Evolutionary conservation across 2,113 vertebrate species (phyloP).

Genomic region (Onychostruthus taczanowskii): DNA sequence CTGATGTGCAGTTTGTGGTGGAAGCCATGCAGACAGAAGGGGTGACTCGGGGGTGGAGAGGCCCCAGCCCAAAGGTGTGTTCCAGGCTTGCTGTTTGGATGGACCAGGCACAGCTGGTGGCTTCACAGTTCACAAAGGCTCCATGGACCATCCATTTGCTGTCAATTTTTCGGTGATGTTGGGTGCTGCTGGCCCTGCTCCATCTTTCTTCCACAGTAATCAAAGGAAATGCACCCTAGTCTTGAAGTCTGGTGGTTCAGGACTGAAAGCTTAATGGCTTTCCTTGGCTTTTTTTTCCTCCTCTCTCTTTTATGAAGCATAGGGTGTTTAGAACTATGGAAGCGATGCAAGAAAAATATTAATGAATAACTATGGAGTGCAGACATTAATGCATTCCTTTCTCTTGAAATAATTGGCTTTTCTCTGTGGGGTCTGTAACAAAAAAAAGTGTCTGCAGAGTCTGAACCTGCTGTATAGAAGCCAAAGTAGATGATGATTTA

Average conservation of each 20-base stretch:
- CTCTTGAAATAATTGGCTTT: slow-evolving; percentile 58
- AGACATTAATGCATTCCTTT: slow-evolving; percentile 57
- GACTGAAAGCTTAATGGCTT: neutral
- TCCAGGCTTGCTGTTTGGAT: neutral
- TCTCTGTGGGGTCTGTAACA: slow-evolving; percentile 19
- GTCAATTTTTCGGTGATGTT: neutral
- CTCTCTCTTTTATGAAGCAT: neutral
- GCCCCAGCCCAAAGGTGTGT: neutral
- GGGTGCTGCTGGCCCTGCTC: slow-evolving; percentile 28
- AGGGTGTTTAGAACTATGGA: slow-evolving; percentile 25
- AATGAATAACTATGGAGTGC: slow-evolving; percentile 48
- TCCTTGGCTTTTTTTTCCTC: neutral
- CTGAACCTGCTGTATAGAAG: slow-evolving; percentile 24
- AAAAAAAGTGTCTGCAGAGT: slow-evolving; percentile 16
- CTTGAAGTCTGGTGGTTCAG: neutral
- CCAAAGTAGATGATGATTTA: slow-evolving; percentile 20
- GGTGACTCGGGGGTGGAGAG: neutral
- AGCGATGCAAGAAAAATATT: slow-evolving; percentile 44
- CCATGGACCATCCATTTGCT: neutral
- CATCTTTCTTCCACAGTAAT: neutral
- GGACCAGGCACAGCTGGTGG: neutral
- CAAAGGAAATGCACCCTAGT: neutral
- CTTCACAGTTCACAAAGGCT: neutral
- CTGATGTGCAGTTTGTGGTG: slow-evolving; percentile 30
- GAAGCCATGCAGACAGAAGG: slow-evolving; percentile 27